Evolutionary conservation across 2,888 invertebrate species (phyloP), one percentile per base, ranked within the genome.

Genomic region (Dryobota labecula): DNA sequence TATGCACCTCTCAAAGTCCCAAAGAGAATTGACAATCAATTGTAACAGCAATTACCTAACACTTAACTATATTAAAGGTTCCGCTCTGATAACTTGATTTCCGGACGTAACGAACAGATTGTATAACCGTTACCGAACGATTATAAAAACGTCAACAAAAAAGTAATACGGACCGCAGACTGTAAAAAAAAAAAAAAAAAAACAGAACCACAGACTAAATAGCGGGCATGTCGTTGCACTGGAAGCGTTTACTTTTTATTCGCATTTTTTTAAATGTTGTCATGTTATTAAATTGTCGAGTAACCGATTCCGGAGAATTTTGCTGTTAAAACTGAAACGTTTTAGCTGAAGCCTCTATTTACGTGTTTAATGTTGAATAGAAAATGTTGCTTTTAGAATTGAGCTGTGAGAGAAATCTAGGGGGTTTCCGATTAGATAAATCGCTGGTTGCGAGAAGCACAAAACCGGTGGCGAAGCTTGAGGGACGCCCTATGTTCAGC

Each of bases 121-220:
- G 81, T 83, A 83, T 90, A 90, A 90, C 87, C n/a, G 88, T 87
- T 84, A 83, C 78, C 74, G 82, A 84, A 84, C 74, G 78, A 73
- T 79, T 82, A 80, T 80, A 76, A 84, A 84, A 83, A 80, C 66
- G 70, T 78, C 82, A 84, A 56, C 24, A 70, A 82, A 72, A 76
- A 82, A 78, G 74, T 79, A 72, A 84, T 83, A 73, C 80, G 74
- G 79, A 84, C 86, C 82, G 77, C 76, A 84, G 84, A 74, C 72
- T 68, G 53, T 24, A 8, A 76, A 79, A 82, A 78, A 80, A 80
- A 51, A 8, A 80, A 76, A 66, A 84, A 81, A 81, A 78, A 66
- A 84, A 81, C 80, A 78, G 73, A 69, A 77, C 70, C 80, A 79
- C 78, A 84, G 82, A 85, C 84, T 87, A 86, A 86, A 85, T 78